Percentiles rank a stretch among this genome's conserved stretches.
Conservation (phyloP, 2,888 invertebrate genomes). For the Clitarchus hookeri region DNA sequence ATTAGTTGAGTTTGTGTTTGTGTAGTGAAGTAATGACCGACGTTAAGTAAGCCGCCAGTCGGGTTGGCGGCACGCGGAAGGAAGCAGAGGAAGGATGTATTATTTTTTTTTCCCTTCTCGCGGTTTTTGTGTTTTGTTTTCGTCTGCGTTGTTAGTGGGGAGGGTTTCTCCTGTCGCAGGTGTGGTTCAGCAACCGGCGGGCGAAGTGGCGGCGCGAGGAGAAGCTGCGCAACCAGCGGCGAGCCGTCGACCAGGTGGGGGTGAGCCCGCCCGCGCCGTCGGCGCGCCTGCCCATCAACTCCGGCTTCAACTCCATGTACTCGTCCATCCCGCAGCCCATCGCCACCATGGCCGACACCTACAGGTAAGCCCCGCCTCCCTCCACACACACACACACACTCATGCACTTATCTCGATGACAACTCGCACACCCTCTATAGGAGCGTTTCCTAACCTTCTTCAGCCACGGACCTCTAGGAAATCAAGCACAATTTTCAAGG, state of each 20-base stretch:
- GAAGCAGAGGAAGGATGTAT: no score
- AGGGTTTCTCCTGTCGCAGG: constrained; percentile 64
- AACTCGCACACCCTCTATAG: no score
- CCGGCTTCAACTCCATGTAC: constrained; percentile 94
- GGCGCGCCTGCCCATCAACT: constrained; percentile 62
- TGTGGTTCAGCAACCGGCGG: constrained; percentile 99
- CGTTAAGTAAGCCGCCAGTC: no score
- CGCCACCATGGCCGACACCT: constrained; percentile 74
- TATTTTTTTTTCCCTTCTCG: no score
- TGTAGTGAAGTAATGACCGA: no score
- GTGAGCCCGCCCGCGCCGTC: constrained; percentile 47
- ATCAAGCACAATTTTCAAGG: no score
- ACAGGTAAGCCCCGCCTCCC: constrained; percentile 50
- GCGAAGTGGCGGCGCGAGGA: constrained; percentile 99
- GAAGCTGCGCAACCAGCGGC: constrained; percentile 91
- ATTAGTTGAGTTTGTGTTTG: no score
- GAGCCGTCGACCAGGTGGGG: constrained; percentile 60
- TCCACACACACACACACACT: not conserved
- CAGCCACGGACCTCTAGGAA: no score
- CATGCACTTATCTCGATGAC: no score
- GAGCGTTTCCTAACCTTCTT: no score
- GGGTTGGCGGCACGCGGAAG: no score
- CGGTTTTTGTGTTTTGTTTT: not conserved
- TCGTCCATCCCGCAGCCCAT: constrained; percentile 94
- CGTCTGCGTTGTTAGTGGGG: not conserved